Base-by-base conservation (phyloP, 2,113 vertebrate species). In the Rhineura floridana region DNA sequence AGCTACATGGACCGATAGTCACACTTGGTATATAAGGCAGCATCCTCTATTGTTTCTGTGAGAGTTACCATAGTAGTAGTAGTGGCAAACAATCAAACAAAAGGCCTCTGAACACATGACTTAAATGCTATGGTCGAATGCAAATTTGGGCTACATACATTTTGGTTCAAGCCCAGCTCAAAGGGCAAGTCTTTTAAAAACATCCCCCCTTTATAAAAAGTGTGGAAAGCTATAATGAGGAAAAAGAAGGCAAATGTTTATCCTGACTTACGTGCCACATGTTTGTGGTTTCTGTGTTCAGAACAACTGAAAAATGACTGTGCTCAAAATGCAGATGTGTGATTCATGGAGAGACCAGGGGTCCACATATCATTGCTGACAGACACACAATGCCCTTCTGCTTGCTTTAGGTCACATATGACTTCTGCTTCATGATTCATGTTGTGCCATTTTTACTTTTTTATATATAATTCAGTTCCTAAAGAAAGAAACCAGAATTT, bases 161-260 rank as follows among this genome's bases (percentile, higher is more conserved):
- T 87, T 78, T 59, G 9, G 9, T 59, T 87, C 67, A 81, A 33
- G 52, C 11, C 19, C 10, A 46, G 42, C n/a, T n/a, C n/a, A n/a
- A n/a, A 30, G 17, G 48, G 52, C 36, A 46, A n/a, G 25, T 23
- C 0, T 55, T 81, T 87, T 21, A 70, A 77, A 79, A 50, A 79
- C 46, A 69, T 12, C 87, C 46, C 79, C 72, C 84, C 70, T 89
- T 59, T 85, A 44, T 72, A 85, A 86, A 90, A 93, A 79, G 90
- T 87, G 81, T 17, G 17, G 39, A 86, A 86, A 87, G 62, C 67
- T 77, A 62, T 75, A 72, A 85, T 30, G 44, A 44, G 86, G 13
- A 36, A 25, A 83, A 62, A 12, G 23, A 12, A 77, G 77, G 86
- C 90, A 48, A 4, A 21, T 11, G 46, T 84, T 91, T 94, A 65